phyloP scores from a whole-genome alignment of 2,888 invertebrate species.

The Serripes groenlandicus region DNA sequence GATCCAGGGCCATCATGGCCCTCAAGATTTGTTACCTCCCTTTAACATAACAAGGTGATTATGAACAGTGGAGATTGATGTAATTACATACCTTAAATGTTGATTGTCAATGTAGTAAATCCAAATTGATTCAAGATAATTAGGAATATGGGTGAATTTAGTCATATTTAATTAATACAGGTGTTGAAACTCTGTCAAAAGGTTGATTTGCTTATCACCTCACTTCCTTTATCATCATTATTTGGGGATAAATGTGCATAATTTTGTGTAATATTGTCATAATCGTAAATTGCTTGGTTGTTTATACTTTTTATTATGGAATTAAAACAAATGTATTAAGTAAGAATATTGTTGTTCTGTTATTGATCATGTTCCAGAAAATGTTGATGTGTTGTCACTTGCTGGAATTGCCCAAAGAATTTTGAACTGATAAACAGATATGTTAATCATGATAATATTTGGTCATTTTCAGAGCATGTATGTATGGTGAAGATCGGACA shows the following conservation, averaged over 20 bases:
- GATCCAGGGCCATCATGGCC: not conserved
- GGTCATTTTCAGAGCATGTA: too few relatives aligned
- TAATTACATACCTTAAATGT: not conserved
- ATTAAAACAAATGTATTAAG: slow-evolving; percentile 30
- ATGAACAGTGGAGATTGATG: not conserved
- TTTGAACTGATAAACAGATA: too few relatives aligned
- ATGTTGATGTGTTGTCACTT: too few relatives aligned
- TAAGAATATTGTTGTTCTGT: too few relatives aligned
- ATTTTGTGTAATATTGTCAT: slow-evolving; percentile 33
- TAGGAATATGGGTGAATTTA: not conserved
- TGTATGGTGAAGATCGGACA: too few relatives aligned
- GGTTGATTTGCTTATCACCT: not conserved
- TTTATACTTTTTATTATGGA: slow-evolving; percentile 42
- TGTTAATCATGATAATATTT: too few relatives aligned
- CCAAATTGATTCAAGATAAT: not conserved
- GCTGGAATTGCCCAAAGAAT: too few relatives aligned
- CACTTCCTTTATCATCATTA: not conserved
- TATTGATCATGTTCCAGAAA: too few relatives aligned
- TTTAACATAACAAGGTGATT: not conserved
- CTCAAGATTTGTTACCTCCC: not conserved
- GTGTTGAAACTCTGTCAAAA: not conserved
- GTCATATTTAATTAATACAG: not conserved
- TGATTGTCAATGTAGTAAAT: not conserved
- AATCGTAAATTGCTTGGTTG: slow-evolving; percentile 29
- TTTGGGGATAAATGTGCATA: slow-evolving; percentile 21